Percentiles rank a stretch among this genome's conserved stretches.
These are phyloP conservation scores for Meloidogyne hapla DNA, from an alignment of 1,140 invertebrate species.

Conservation along the genomic window DNA sequence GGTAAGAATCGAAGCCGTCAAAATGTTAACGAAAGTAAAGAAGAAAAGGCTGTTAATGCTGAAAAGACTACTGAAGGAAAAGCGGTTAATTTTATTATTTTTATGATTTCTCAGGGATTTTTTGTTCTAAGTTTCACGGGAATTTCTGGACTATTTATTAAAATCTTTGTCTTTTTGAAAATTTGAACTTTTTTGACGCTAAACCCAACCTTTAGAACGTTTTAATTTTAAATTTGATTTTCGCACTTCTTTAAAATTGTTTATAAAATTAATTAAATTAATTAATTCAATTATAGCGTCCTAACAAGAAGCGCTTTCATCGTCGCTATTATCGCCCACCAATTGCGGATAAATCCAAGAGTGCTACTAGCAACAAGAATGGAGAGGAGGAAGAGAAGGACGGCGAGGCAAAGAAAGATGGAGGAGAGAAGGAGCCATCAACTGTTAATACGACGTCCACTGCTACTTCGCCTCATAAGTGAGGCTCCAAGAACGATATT, in stretches of 20 bases:
- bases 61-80: not conserved
- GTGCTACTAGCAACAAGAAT: not conserved
- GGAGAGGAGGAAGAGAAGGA: not conserved
- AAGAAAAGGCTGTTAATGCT: not conserved
- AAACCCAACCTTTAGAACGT: no score
- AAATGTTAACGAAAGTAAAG: not conserved
- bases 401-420: not conserved
- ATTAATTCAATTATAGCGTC: not conserved
- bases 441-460: no score
- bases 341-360: not conserved
- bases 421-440: not conserved
- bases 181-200: no score
- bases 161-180: no score
- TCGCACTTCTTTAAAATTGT: not conserved
- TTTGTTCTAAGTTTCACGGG: no score
- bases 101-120: no score
- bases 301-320: not conserved
- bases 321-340: not conserved
- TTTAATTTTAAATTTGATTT: no score
- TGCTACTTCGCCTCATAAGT: no score
- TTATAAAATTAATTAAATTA: not conserved
- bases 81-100: not conserved
- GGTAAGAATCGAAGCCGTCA: not conserved
- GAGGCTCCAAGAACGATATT: no score
- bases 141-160: no score